A percentile compares a stretch with the other conserved stretches of the same genome.
phyloP scores from a whole-genome alignment of 2,888 invertebrate species.

The Drosophila monieri region DNA sequence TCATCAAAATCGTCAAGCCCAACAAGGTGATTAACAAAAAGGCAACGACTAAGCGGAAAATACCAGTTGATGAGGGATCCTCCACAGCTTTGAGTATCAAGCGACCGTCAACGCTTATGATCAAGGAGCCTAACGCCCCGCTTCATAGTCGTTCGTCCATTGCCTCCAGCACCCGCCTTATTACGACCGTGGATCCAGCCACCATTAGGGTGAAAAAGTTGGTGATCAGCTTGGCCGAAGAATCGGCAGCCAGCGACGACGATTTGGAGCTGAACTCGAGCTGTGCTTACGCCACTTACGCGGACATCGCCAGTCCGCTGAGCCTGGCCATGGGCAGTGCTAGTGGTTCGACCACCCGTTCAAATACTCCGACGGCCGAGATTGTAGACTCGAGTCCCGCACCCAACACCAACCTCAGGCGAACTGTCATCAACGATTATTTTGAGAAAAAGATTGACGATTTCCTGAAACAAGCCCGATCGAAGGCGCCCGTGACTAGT shows the following conservation, averaged over 20 bases:
- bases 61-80: slow-evolving; percentile 11
- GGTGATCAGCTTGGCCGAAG: slow-evolving; percentile 73
- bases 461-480: slow-evolving; percentile 80
- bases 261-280: slow-evolving; percentile 54
- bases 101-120: slow-evolving; percentile 48
- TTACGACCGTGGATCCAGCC: slow-evolving; percentile 73
- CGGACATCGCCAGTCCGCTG: slow-evolving; percentile 78
- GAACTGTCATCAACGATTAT: slow-evolving; percentile 69
- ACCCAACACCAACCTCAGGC: slow-evolving; percentile 55
- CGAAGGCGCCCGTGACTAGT: slow-evolving; percentile 54
- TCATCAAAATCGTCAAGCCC: slow-evolving; percentile 81
- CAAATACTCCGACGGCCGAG: slow-evolving; percentile 69
- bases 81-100: slow-evolving; percentile 25
- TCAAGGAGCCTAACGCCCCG: slow-evolving; percentile 55
- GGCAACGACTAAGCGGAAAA: slow-evolving; percentile 64
- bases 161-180: slow-evolving; percentile 64
- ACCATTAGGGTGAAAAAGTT: slow-evolving; percentile 74
- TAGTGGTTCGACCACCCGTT: slow-evolving; percentile 68
- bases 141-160: slow-evolving; percentile 18
- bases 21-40: slow-evolving; percentile 82
- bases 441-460: slow-evolving; percentile 81
- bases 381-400: slow-evolving; percentile 25
- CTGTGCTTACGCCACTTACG: slow-evolving; percentile 50
- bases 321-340: slow-evolving; percentile 78
- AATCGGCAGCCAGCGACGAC: slow-evolving; percentile 77